phyloP scores from a whole-genome alignment of 2,113 vertebrate species.

The Meleagris gallopavo region DNA sequence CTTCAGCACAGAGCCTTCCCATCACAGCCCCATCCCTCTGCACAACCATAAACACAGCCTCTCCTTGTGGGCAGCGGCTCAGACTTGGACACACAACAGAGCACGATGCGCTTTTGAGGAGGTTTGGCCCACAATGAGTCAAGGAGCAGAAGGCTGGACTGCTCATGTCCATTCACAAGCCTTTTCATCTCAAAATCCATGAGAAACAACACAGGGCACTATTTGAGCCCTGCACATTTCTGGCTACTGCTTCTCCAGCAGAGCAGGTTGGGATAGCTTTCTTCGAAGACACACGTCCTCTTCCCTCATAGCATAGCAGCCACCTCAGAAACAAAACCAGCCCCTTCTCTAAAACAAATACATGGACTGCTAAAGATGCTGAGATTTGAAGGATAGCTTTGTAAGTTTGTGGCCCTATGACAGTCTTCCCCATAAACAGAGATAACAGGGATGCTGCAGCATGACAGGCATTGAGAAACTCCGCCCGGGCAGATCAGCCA shows the following conservation, averaged over 20 bases:
- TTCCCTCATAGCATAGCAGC: background rate
- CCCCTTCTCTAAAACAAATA: background rate
- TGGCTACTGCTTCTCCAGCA: background rate
- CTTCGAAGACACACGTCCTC: background rate
- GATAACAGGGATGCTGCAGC: background rate
- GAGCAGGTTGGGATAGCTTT: background rate
- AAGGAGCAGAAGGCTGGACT: background rate
- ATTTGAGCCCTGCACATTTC: background rate
- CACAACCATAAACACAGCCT: background rate
- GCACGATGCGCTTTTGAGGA: background rate
- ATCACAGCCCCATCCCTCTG: background rate
- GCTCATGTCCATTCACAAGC: background rate
- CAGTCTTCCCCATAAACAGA: background rate
- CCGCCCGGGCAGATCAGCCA: background rate
- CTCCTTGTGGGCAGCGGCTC: background rate
- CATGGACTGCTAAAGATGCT: background rate
- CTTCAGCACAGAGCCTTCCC: background rate
- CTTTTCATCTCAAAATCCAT: background rate
- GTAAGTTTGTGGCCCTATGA: background rate
- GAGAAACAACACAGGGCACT: background rate
- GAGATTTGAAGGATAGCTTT: fast-evolving
- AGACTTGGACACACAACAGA: background rate
- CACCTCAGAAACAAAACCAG: background rate
- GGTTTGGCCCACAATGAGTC: background rate
- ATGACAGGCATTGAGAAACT: background rate